Base-by-base conservation (phyloP, 2,888 invertebrate species). In the Orthosia gothica region DNA sequence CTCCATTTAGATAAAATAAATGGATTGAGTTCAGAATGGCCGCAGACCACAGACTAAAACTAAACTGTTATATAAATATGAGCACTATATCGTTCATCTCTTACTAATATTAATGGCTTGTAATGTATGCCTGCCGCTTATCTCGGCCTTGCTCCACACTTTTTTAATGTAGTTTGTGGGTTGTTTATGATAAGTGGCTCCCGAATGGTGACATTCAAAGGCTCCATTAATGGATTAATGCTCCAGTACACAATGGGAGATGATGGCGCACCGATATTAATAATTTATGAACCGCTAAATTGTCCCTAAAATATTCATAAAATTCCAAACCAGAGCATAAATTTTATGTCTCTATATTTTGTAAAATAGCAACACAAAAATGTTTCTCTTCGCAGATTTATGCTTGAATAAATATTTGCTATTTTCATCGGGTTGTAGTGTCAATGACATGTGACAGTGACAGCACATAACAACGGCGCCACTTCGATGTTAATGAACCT, bases 401-500 rank as follows among this genome's bases (percentile, higher is more conserved):
- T 50, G 58, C 70, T 76, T 57, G 79, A 81, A 75, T 70, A 82
- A 82, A 50, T 74, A 69, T 82, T 67, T 49, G 73, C 58, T 62
- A 70, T 73, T 68, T 78, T 57, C 63, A 63, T 45, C 52, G 47
- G 26, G 13, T 52, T 74, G 47, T 52, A 13, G 52, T 63, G 77
- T 72, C 79, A 82, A 69, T 66, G 74, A 69, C 83, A 66, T 52
- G 40, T n/a, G 26, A 15, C 57, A 20, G 47, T 72, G 62, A 74
- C 78, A 58, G 23, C 66, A 58, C 57, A 58, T 58, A 49, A 78
- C n/a, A 47, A 26, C 23, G 58, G 54, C 15, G 50, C 65, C 55
- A 78, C 57, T 74, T 54, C 18, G 45, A 78, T 74, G 67, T 54
- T 83, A 83, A 55, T 83, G 83, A 83, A 79, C 74, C n/a, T 50